Conservation (phyloP, 1,140 invertebrate genomes). For the Vanessa tameamea region DNA sequence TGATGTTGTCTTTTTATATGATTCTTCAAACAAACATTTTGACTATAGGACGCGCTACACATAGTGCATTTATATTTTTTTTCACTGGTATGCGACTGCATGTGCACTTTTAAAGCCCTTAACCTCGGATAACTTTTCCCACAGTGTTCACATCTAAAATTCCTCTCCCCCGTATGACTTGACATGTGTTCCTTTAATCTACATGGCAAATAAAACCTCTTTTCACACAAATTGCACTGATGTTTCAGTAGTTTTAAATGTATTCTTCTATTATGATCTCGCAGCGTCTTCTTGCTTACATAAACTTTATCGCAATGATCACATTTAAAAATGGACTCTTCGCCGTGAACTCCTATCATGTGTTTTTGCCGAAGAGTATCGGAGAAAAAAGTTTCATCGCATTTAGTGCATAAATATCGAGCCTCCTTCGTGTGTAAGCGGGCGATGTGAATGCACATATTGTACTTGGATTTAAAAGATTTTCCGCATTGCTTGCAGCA, state of each 20-base stretch:
- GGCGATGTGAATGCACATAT: slow-evolving; percentile 60
- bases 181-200: slow-evolving; percentile 67
- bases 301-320: slow-evolving; percentile 63
- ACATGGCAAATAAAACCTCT: slow-evolving; percentile 66
- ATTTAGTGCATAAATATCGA: slow-evolving; percentile 61
- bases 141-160: slow-evolving; percentile 68
- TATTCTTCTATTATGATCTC: slow-evolving; percentile 61
- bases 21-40: slow-evolving; percentile 63
- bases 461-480: slow-evolving; percentile 67
- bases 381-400: slow-evolving; percentile 63
- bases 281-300: slow-evolving; percentile 61
- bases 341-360: slow-evolving; percentile 62
- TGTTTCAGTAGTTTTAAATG: slow-evolving; percentile 69
- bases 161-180: slow-evolving; percentile 69
- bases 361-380: slow-evolving; percentile 61
- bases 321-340: slow-evolving; percentile 58
- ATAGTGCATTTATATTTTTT: slow-evolving; percentile 59
- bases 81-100: slow-evolving; percentile 58
- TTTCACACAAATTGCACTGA: slow-evolving; percentile 69
- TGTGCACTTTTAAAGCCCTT: slow-evolving; percentile 58
- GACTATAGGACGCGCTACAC: slow-evolving; percentile 60
- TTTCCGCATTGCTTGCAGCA: slow-evolving; percentile 67
- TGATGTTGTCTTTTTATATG: slow-evolving; percentile 67
- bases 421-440: slow-evolving; percentile 65
- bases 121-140: slow-evolving; percentile 67